Evolutionary conservation across 2,797 vertebrate species (phyloP).

Genomic region (Notamacropus eugenii): DNA sequence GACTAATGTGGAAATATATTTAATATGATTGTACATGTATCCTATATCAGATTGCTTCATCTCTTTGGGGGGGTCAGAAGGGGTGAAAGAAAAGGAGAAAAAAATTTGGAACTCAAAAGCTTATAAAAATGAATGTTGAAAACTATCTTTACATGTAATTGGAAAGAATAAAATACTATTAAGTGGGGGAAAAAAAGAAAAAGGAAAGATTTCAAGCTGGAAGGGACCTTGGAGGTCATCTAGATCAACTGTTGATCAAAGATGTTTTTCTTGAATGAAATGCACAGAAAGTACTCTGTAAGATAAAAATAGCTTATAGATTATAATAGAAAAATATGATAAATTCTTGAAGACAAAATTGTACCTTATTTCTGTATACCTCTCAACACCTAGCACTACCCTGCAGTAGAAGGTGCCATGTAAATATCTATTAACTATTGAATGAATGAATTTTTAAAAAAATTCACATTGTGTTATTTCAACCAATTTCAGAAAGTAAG

Average conservation of each 20-base stretch:
- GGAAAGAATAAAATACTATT: too few relatives aligned
- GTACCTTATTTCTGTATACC: not conserved
- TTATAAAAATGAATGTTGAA: too few relatives aligned
- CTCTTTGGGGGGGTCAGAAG: too few relatives aligned
- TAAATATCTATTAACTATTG: not conserved
- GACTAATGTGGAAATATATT: too few relatives aligned
- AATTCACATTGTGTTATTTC: not conserved
- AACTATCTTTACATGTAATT: too few relatives aligned
- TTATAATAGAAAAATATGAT: not conserved
- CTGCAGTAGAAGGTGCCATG: not conserved
- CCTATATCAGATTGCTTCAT: too few relatives aligned
- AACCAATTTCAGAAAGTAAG: not conserved
- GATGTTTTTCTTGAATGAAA: not conserved
- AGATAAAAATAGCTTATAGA: not conserved
- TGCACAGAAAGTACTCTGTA: not conserved
- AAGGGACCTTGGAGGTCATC: not conserved
- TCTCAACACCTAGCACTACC: not conserved
- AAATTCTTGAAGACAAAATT: not conserved
- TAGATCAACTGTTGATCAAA: not conserved
- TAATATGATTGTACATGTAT: too few relatives aligned
- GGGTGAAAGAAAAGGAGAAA: too few relatives aligned
- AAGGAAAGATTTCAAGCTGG: not conserved
- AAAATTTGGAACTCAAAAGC: too few relatives aligned
- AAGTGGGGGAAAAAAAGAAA: too few relatives aligned
- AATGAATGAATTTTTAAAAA: not conserved